phyloP scores from a whole-genome alignment of 2,888 invertebrate species.

The Lymantria monacha region DNA sequence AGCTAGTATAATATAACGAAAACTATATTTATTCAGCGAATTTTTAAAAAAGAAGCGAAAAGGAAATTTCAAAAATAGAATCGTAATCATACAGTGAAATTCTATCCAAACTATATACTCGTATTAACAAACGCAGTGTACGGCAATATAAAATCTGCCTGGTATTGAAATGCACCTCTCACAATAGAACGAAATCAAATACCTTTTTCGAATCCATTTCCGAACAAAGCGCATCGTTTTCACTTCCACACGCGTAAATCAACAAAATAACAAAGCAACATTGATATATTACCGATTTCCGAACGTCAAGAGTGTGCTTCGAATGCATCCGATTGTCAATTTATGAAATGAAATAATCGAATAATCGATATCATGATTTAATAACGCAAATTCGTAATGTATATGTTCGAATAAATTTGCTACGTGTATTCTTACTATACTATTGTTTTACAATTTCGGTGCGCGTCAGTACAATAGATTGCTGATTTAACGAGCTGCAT shows the following conservation, averaged over 20 bases:
- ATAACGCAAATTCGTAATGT: slow-evolving; percentile 59
- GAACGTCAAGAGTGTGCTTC: slow-evolving; percentile 48
- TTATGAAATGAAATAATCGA: slow-evolving; percentile 49
- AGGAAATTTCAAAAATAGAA: too few relatives aligned
- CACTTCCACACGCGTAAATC: slow-evolving; percentile 49
- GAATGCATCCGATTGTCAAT: slow-evolving; percentile 56
- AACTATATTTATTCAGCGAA: too few relatives aligned
- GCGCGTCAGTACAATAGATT: slow-evolving; percentile 47
- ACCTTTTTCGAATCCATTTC: slow-evolving; percentile 24
- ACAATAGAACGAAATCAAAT: slow-evolving; percentile 3
- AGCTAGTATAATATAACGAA: too few relatives aligned
- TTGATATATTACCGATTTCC: slow-evolving; percentile 67
- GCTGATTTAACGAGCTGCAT: slow-evolving; percentile 57
- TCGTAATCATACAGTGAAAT: too few relatives aligned
- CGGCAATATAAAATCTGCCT: background rate
- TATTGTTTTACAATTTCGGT: slow-evolving; percentile 39
- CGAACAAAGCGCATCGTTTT: slow-evolving; percentile 28
- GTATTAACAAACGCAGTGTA: too few relatives aligned
- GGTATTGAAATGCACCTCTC: slow-evolving; percentile 10
- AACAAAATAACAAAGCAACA: slow-evolving; percentile 48
- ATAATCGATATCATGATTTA: slow-evolving; percentile 59
- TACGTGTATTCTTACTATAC: slow-evolving; percentile 33
- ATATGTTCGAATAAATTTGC: slow-evolving; percentile 45
- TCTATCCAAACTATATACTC: too few relatives aligned
- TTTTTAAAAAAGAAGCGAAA: too few relatives aligned